phyloP scores from a whole-genome alignment of 2,113 vertebrate species.

The Pollimyrus isidori region DNA sequence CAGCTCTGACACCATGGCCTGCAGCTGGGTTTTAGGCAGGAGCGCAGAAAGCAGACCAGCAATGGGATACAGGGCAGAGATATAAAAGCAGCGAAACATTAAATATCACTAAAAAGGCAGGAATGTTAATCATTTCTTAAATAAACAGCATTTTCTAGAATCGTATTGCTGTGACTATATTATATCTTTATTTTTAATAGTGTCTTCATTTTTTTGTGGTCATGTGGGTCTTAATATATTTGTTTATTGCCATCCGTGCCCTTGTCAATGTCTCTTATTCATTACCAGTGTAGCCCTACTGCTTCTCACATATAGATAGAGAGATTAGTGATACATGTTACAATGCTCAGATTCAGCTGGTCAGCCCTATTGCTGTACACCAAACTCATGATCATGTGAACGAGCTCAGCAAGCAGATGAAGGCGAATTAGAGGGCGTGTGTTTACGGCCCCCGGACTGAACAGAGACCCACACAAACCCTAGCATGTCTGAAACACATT shows the following conservation, averaged over 20 bases:
- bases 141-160: neutral
- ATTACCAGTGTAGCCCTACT: neutral
- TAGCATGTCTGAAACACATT: neutral
- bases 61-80: neutral
- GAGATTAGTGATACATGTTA: constrained; percentile 43
- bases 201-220: neutral
- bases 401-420: neutral
- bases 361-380: constrained; percentile 7
- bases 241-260: neutral
- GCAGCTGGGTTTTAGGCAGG: constrained; percentile 55
- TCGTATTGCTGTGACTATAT: neutral
- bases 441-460: neutral
- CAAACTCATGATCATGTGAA: constrained; percentile 54
- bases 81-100: neutral
- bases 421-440: neutral
- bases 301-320: constrained; percentile 28
- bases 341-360: constrained; percentile 31
- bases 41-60: neutral
- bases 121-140: neutral
- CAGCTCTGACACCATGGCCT: constrained; percentile 84
- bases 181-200: neutral
- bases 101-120: neutral
- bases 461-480: neutral
- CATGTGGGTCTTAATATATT: neutral
- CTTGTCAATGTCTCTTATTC: neutral